Evolutionary conservation across 2,797 vertebrate genomes (phyloP).

Genomic region (Lutjanus campechanus): DNA sequence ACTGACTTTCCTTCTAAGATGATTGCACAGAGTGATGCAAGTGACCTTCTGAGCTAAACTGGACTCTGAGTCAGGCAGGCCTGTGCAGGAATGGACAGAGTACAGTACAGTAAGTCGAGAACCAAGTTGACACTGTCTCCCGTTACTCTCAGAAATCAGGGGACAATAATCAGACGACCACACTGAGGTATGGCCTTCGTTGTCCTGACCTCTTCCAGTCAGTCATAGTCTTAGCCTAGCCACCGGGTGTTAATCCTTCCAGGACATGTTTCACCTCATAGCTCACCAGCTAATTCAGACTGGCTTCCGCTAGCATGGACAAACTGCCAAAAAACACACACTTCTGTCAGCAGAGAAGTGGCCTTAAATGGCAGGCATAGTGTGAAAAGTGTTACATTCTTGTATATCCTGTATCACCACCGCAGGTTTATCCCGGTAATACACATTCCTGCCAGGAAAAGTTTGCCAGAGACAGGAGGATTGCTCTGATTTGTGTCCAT

Average conservation of each 20-base stretch:
- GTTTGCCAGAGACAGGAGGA: conserved; percentile 10
- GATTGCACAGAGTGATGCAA: conserved; percentile 57
- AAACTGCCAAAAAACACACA: conserved; percentile 63
- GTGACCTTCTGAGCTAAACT: conserved; percentile 41
- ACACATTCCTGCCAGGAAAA: conserved; percentile 22
- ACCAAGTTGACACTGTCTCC: conserved; percentile 44
- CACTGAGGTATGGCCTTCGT: conserved; percentile 38
- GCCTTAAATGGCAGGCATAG: conserved; percentile 42
- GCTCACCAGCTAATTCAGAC: conserved; percentile 71
- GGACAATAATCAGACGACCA: conserved; percentile 40
- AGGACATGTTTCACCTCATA: conserved; percentile 76
- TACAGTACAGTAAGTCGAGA: conserved; percentile 25
- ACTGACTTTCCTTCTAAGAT: conserved; percentile 39
- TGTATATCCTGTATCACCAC: conserved; percentile 8
- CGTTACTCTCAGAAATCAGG: conserved; percentile 40
- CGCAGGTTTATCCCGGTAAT: conserved; percentile 31
- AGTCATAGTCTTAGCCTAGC: conserved; percentile 53
- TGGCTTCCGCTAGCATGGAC: conserved; percentile 70
- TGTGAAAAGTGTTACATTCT: conserved; percentile 44
- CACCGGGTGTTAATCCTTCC: conserved; percentile 74
- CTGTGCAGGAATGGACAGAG: conserved; percentile 21
- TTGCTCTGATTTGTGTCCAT: background rate
- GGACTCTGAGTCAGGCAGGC: conserved; percentile 31
- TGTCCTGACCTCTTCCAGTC: conserved; percentile 68
- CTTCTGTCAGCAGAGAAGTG: conserved; percentile 62